phyloP scores from a whole-genome alignment of 2,113 vertebrate species.

The Astur gentilis region DNA sequence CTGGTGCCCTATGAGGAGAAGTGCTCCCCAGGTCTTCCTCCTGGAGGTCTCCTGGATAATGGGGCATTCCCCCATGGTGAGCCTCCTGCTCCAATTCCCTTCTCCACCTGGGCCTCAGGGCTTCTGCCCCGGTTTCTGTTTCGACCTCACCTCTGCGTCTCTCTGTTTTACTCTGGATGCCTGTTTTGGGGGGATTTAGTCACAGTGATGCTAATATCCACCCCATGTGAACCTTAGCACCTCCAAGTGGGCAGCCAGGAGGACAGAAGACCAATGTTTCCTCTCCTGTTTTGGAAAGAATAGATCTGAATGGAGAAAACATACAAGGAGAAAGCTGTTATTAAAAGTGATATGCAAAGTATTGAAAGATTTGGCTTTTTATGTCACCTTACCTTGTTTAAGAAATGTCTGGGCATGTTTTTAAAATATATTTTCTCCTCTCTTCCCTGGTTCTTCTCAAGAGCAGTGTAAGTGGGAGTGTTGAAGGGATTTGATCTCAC shows the following conservation, averaged over 20 bases:
- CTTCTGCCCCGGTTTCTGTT: background rate
- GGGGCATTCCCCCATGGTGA: background rate
- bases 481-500: constrained; percentile 16
- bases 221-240: no score
- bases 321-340: background rate
- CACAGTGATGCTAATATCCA: background rate
- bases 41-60: background rate
- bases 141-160: background rate
- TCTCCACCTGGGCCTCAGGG: background rate
- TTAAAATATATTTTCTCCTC: background rate
- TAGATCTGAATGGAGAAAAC: background rate
- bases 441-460: background rate
- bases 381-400: constrained; percentile 2
- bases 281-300: background rate
- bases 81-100: background rate
- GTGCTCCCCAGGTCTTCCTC: background rate
- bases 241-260: background rate
- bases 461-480: constrained; percentile 38
- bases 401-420: background rate
- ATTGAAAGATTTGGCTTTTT: background rate
- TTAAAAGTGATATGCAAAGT: background rate
- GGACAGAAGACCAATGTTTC: background rate
- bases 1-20: background rate
- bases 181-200: background rate
- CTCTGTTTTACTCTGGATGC: background rate